Conservation (phyloP, 1,140 invertebrate genomes). For the Trigoniulus corallinus region DNA sequence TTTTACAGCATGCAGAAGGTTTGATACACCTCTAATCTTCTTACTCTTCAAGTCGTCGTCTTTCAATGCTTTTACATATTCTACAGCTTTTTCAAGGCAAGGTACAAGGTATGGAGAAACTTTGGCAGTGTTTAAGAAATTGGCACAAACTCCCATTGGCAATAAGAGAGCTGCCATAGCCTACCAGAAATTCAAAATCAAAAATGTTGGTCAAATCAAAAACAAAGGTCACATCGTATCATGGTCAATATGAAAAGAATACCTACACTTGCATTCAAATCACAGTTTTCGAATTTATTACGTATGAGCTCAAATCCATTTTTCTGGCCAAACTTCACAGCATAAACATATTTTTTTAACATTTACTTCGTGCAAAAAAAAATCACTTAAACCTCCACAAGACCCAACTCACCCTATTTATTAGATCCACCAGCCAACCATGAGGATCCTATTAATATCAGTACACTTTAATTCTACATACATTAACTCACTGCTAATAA, state of each 20-base stretch:
- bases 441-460: conserved; percentile 20
- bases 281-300: conserved; percentile 22
- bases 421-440: conserved; percentile 34
- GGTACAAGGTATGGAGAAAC: conserved; percentile 11
- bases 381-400: not conserved
- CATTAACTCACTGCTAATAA: no score
- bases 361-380: no score
- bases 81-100: conserved; percentile 9
- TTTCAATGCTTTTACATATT: conserved; percentile 16
- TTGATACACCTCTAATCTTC: conserved; percentile 30
- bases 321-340: conserved; percentile 28
- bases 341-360: no score
- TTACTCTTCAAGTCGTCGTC: conserved; percentile 33
- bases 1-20: conserved; percentile 31
- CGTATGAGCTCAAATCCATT: conserved; percentile 29
- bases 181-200: conserved; percentile 19
- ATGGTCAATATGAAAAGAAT: no score
- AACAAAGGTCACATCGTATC: no score
- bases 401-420: conserved; percentile 26
- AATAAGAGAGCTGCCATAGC: conserved; percentile 26
- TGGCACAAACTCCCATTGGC: conserved; percentile 27
- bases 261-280: conserved; percentile 25
- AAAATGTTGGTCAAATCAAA: no score
- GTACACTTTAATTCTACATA: conserved; percentile 4
- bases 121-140: conserved; percentile 23